Conservation (phyloP, 2,797 vertebrate genomes). For the Pteropus rufus region DNA sequence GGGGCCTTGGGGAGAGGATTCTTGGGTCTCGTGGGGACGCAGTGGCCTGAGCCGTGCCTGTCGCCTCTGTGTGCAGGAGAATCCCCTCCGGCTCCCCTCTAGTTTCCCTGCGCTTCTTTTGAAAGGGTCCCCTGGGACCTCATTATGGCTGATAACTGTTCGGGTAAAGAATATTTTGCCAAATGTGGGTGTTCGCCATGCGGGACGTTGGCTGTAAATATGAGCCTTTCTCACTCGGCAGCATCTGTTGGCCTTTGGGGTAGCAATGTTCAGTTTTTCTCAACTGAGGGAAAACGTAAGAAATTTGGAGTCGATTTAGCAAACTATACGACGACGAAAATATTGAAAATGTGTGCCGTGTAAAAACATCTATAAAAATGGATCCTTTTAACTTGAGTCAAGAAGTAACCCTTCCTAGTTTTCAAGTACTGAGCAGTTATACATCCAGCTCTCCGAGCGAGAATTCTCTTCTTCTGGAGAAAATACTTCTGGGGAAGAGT, state of each 20-base stretch:
- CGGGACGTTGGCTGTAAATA: background rate
- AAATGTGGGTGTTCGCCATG: background rate
- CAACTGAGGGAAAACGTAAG: background rate
- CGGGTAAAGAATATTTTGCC: background rate
- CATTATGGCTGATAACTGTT: background rate
- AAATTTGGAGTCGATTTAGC: background rate
- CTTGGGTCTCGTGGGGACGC: too few species aligned
- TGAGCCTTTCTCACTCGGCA: background rate
- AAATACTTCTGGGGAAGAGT: background rate
- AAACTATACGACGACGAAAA: background rate
- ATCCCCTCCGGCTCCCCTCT: background rate
- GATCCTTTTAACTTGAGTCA: background rate
- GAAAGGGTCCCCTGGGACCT: background rate
- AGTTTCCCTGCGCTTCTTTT: background rate
- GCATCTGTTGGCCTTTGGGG: background rate
- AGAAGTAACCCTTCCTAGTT: background rate
- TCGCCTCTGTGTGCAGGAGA: too few species aligned
- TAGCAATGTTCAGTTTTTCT: background rate
- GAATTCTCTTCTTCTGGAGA: background rate
- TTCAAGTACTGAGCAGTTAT: background rate
- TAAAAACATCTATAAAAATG: background rate
- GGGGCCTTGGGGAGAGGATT: too few species aligned
- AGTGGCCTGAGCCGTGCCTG: too few species aligned
- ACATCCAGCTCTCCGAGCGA: rapidly evolving
- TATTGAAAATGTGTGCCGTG: background rate